These are phyloP conservation scores for Glyptemys insculpta DNA, from an alignment of 2,797 vertebrate species.

Conservation along the genomic window DNA sequence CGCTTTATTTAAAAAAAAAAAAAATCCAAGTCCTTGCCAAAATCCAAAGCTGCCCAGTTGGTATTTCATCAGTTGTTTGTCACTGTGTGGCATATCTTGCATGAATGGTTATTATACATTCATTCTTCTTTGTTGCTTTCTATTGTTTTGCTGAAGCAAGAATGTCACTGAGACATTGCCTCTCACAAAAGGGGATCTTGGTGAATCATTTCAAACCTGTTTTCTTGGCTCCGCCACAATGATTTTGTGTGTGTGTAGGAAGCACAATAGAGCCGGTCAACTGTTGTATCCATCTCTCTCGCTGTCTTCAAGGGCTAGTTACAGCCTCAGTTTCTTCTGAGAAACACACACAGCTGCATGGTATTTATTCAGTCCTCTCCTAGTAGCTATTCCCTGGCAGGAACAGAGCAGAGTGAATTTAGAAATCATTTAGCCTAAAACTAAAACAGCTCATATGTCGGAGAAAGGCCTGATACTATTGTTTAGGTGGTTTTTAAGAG, in stretches of 20 bases:
- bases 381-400: not conserved
- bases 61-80: constrained; percentile 69
- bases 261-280: not conserved
- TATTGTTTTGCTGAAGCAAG: constrained; percentile 13
- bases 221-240: not conserved
- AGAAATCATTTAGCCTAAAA: not conserved
- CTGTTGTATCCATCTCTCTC: not conserved
- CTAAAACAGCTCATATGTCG: not conserved
- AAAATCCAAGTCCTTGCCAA: constrained; percentile 32
- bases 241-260: not conserved
- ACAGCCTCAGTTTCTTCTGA: not conserved
- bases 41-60: constrained; percentile 36
- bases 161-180: not conserved
- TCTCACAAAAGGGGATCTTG: not conserved
- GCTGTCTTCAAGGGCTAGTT: not conserved
- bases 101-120: not conserved
- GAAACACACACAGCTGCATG: not conserved
- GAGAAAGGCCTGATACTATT: not conserved
- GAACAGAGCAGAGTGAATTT: not conserved
- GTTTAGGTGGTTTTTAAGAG: not conserved
- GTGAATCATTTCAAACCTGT: not conserved
- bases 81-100: constrained; percentile 28
- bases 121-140: constrained; percentile 28
- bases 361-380: not conserved
- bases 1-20: constrained; percentile 10